Evolutionary conservation across 2,888 invertebrate species (phyloP), one percentile per base, ranked within the genome.

Genomic region (Mythimna vitellina): DNA sequence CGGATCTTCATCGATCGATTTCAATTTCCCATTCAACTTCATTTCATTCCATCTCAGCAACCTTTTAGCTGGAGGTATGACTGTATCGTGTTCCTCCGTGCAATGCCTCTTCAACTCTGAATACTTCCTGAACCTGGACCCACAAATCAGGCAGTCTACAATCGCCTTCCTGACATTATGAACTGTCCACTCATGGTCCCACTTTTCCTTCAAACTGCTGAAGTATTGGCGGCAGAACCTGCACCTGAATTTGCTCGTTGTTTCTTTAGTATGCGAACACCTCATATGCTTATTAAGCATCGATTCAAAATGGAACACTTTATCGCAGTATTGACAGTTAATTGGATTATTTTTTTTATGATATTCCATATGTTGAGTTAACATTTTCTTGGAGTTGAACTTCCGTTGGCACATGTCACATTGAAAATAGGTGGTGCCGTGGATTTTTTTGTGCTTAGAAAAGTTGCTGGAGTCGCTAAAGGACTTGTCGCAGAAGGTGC

Each of bases 381-480:
- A 91, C 94, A 95, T 96, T 70, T 94, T 94, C 76, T 96, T 96
- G 0, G 96, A 94, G 85, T 96, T 95, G 83, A 96, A 96, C 84
- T 96, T 96, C 14, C 96, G 87, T 32, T 91, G 91, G 82, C 96
- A 96, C 22, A 96, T 83, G 54, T 96, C 96, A 82, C 96, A 96
- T 73, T 96, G 96, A 61, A 93, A 90, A 77, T 87, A 94, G 0
- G 90, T 89, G 0, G 88, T 84, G 29, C 95, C 95, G 82, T 96
- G 96, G 35, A 95, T 93, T 77, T 96, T 96, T 83, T 96, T 96
- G 83, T 96, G 96, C 65, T 96, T 96, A 3, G 96, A 96, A 76
- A 96, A 96, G 74, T 96, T 96, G 74, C 95, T 95, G 29, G 96
- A 96, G 70, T 96, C 96, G 74, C 95, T 95, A 79, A 96, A 96